Evolutionary conservation across 1,140 invertebrate genomes (phyloP), one percentile per base, ranked within the genome.

Genomic region (Pseudomyrmex flavicornis): DNA sequence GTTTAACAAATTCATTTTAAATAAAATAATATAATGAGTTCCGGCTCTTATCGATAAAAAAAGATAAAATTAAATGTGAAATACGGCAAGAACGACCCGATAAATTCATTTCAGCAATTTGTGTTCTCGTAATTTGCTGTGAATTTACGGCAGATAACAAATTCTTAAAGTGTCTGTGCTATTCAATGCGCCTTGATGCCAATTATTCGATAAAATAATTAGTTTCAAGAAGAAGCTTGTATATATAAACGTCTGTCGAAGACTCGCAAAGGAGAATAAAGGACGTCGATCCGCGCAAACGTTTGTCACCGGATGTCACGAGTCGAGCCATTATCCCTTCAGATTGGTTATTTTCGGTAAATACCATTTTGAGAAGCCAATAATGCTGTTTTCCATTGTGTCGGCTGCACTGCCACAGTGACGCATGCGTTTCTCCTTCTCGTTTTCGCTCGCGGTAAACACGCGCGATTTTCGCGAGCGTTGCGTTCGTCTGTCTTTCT

Each of bases 331-430:
- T 94, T 93, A 94, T 93, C 93, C 92, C 59, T 91, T 93, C 91
- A 92, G 91, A 94, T 94, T 94, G 93, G 91, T 94, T 94, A 94
- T 94, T 94, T 94, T 94, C 93, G 91, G 93, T 94, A 94, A 94
- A 94, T 94, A 94, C 93, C 92, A 89, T 93, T 94, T 92, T 94
- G 92, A 94, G 93, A 94, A 94, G 94, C 93, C 93, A 94, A 94
- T 94, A 93, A 94, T 92, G 92, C 90, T 93, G 93, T 94, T 93
- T 90, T 89, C 90, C 69, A 94, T 94, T 94, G 92, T 94, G 22
- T 22, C 65, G 22, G 63, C 69, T 59, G 80, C 72, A 48, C 59
- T 79, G 20, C 82, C 58, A 50, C 26, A 35, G 20, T 44, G n/a
- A 22, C 76, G 50, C 35, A 35, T 82, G 26, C 26, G 58, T 75